Evolutionary conservation across 1,140 invertebrate species (phyloP).

Genomic region (Aphelinus certus): DNA sequence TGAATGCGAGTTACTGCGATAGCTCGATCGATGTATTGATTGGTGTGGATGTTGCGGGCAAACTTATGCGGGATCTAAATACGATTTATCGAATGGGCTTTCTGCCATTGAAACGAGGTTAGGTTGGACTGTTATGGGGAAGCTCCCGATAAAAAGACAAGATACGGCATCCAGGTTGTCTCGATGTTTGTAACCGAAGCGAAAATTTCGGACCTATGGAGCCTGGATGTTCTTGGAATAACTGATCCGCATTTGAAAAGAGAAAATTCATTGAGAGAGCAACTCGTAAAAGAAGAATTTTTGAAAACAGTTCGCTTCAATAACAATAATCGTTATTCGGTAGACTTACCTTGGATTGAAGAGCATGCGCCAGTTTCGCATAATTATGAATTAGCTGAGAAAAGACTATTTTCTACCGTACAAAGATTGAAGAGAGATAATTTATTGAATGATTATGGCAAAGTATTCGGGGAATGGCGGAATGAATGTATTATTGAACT

Average conservation of each 20-base stretch:
- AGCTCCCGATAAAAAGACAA: slow-evolving; percentile 4
- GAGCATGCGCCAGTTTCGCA: slow-evolving; percentile 15
- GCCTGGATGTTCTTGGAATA: not conserved
- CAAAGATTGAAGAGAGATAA: slow-evolving; percentile 41
- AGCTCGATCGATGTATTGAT: slow-evolving; percentile 18
- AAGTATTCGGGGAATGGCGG: not conserved
- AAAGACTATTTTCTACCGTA: slow-evolving; percentile 40
- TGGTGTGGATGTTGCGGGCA: slow-evolving; percentile 10
- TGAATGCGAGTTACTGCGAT: slow-evolving; percentile 22
- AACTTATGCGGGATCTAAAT: slow-evolving; percentile 6
- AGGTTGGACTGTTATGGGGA: slow-evolving; percentile 48
- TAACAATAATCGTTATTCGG: not conserved
- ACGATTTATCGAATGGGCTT: slow-evolving; percentile 32
- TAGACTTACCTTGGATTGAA: slow-evolving; percentile 24
- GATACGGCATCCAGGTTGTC: not conserved
- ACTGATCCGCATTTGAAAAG: not conserved
- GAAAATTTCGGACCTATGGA: not conserved
- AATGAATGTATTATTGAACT: not conserved
- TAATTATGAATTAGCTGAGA: slow-evolving; percentile 45
- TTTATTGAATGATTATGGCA: slow-evolving; percentile 1
- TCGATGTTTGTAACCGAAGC: not conserved
- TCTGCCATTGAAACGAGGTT: slow-evolving; percentile 45
- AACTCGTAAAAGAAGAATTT: slow-evolving; percentile 26
- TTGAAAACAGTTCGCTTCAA: slow-evolving; percentile 2
- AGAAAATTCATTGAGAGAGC: not conserved